Base-by-base conservation (phyloP, 2,888 invertebrate species). In the Gryllus longicercus region DNA sequence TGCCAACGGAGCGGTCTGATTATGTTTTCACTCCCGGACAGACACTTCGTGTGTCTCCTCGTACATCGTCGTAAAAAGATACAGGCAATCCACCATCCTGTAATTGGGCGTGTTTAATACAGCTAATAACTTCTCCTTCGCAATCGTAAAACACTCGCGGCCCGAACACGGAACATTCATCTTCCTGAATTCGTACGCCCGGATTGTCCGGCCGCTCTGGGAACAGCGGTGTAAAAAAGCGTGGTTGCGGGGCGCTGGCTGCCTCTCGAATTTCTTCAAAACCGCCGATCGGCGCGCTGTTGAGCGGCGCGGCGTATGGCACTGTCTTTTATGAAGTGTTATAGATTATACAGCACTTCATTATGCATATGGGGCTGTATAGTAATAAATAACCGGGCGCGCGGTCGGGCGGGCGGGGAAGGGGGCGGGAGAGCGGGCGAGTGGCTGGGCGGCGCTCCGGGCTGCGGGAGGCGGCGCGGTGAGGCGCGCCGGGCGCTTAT, bases 51-150 rank as follows among this genome's bases (percentile, higher is more conserved):
- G 63, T 63, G 63, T 63, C 16, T 63, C 63, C 63, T n/a, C 16
- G 63, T n/a, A n/a, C 63, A n/a, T 63, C 63, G 63, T 63, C 63
- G n/a, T 63, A 63, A 63, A 63, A 63, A 63, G 63, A 63, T 63
- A 63, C 16, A 63, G 63, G 63, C 63, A 63, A 63, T 63, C 63
- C 16, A 63, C 63, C 63, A 63, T 63, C 63, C 63, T 63, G 63
- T 63, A 63, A 63, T 63, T 63, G 63, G 63, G 63, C 63, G 63
- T 63, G 16, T 63, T 63, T 63, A 63, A 63, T 63, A 63, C 63
- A 63, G 63, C 63, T 63, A 63, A 63, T 63, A 63, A 63, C 63
- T 63, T 63, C 63, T 14, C 63, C 63, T 63, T n/a, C 14, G 63
- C 63, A 63, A 63, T 63, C 63, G 63, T 63, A 63, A 63, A 63